These are phyloP conservation scores for Heteronetta atricapilla DNA, from an alignment of 2,113 vertebrate species.

Conservation along the genomic window DNA sequence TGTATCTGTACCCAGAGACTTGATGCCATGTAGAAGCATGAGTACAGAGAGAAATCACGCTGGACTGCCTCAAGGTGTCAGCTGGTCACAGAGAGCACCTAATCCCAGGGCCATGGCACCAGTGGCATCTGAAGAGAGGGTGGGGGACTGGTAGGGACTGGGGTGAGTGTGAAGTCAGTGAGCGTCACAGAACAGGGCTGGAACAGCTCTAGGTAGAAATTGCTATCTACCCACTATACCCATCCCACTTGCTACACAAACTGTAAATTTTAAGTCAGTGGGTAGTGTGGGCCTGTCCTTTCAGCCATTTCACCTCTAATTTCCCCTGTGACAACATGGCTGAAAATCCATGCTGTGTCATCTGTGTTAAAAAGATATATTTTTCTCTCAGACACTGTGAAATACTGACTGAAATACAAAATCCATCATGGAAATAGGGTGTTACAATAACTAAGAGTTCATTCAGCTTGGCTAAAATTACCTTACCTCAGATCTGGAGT, in stretches of 20 bases:
- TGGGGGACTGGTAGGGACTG: background rate
- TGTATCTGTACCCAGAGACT: background rate
- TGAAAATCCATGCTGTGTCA: background rate
- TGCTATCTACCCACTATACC: background rate
- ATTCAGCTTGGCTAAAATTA: background rate
- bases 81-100: accelerated
- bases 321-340: background rate
- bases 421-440: background rate
- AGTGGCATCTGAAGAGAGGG: background rate
- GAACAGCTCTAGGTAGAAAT: background rate
- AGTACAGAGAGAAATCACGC: background rate
- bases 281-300: background rate
- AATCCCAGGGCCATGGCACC: accelerated
- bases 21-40: background rate
- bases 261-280: background rate
- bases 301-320: background rate
- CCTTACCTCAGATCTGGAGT: background rate
- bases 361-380: background rate
- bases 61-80: accelerated
- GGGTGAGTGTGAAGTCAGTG: accelerated
- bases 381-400: background rate
- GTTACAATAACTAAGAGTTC: background rate
- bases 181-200: background rate
- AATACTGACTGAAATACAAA: background rate
- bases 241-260: background rate